phyloP scores from a whole-genome alignment of 2,888 invertebrate genomes.

The Eupithecia subfuscata region DNA sequence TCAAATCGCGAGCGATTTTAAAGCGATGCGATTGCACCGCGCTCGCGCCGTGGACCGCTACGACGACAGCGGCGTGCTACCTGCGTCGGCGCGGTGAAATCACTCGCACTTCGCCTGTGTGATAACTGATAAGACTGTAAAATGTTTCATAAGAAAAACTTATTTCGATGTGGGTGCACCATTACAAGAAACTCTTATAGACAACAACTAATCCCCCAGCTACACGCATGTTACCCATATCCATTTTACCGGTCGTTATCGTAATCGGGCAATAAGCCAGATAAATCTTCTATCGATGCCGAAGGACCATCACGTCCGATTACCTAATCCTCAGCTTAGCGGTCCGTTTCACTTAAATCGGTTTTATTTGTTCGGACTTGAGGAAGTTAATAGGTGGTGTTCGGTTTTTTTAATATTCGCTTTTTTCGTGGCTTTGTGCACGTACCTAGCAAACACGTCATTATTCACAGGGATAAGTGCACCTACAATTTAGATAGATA shows the following conservation, averaged over 20 bases:
- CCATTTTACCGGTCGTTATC: constrained; percentile 13
- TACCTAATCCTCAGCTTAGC: constrained; percentile 27
- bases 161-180: background rate
- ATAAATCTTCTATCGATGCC: constrained; percentile 26
- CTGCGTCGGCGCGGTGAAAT: no score
- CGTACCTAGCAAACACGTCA: background rate
- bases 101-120: no score
- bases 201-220: background rate
- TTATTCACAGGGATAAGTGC: no score
- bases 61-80: no score
- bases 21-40: no score
- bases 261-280: constrained; percentile 18
- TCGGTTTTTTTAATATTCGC: background rate
- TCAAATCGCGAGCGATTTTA: no score
- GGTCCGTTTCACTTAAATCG: background rate
- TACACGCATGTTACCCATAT: background rate
- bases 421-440: background rate
- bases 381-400: background rate
- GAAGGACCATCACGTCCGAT: constrained; percentile 28
- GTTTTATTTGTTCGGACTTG: background rate
- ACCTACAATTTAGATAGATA: no score
- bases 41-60: no score
- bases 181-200: background rate
- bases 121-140: no score
- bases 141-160: no score